phyloP scores from a whole-genome alignment of 2,113 vertebrate species.

The Riparia riparia region DNA sequence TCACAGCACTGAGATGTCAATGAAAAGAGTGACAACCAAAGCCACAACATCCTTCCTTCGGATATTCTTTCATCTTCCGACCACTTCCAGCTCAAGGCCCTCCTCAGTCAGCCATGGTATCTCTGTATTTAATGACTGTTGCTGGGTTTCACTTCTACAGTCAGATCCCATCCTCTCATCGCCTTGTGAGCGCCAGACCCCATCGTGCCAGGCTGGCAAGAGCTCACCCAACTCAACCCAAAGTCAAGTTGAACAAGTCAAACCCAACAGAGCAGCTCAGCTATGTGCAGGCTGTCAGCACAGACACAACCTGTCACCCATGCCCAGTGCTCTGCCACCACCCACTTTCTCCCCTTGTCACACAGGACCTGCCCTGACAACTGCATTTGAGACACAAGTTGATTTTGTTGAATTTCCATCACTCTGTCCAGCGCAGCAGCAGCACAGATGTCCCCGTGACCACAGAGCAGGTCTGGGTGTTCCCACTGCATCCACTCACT shows the following conservation, averaged over 20 bases:
- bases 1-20: not conserved
- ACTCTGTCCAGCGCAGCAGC: not conserved
- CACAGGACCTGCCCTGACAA: not conserved
- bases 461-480: accelerated
- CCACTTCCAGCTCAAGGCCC: not conserved
- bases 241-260: too few species aligned
- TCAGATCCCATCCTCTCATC: accelerated
- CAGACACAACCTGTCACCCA: not conserved
- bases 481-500: not conserved
- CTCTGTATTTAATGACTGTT: not conserved
- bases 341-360: accelerated
- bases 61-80: not conserved
- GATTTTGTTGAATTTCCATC: not conserved
- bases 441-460: not conserved
- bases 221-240: not conserved
- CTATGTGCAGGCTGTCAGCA: not conserved
- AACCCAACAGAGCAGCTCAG: not conserved
- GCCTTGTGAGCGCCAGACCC: not conserved
- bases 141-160: not conserved
- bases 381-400: not conserved
- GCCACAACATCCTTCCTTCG: not conserved
- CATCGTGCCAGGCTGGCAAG: accelerated
- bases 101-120: not conserved
- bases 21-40: not conserved
- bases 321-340: not conserved